A percentile compares a stretch with the other conserved stretches of the same genome.
These are phyloP conservation scores for Macrochelys suwanniensis DNA, from an alignment of 2,797 vertebrate species.

Conservation along the genomic window DNA sequence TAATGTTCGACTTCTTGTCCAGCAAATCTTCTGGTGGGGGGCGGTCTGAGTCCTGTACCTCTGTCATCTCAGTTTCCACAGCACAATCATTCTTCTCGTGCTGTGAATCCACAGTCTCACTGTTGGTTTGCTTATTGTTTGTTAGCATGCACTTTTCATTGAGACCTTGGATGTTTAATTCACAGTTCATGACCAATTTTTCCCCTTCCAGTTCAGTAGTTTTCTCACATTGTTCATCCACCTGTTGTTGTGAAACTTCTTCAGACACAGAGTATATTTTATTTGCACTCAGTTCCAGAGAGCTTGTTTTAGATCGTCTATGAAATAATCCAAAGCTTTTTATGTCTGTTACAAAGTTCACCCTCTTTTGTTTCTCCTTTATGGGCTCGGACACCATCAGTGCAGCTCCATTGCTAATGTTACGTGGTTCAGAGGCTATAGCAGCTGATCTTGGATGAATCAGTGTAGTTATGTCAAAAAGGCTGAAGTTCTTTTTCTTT, in stretches of 20 bases:
- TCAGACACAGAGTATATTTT: slow-evolving; percentile 87
- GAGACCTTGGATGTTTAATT: slow-evolving; percentile 71
- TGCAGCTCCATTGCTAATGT: slow-evolving; percentile 82
- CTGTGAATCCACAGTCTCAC: slow-evolving; percentile 58
- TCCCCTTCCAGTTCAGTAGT: slow-evolving; percentile 69
- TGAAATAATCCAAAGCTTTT: slow-evolving; percentile 86
- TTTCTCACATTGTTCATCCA: slow-evolving; percentile 76
- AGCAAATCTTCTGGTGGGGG: slow-evolving; percentile 61
- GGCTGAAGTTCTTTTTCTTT: slow-evolving; percentile 81
- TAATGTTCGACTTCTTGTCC: slow-evolving; percentile 57
- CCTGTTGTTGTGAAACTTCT: slow-evolving; percentile 86
- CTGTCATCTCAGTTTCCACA: slow-evolving; percentile 64
- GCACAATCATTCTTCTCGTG: slow-evolving; percentile 58
- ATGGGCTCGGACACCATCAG: slow-evolving; percentile 73
- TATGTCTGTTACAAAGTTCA: slow-evolving; percentile 83
- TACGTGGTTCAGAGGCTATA: slow-evolving; percentile 83
- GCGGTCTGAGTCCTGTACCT: slow-evolving; percentile 67
- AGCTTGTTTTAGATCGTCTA: slow-evolving; percentile 81
- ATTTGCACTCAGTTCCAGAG: slow-evolving; percentile 70
- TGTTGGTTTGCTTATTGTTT: slow-evolving; percentile 55
- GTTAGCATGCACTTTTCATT: slow-evolving; percentile 54
- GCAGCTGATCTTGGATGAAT: slow-evolving; percentile 87
- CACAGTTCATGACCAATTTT: slow-evolving; percentile 71
- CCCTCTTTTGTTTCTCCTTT: slow-evolving; percentile 81
- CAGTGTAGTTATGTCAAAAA: slow-evolving; percentile 87